A percentile compares a stretch with the other conserved stretches of the same genome.
Conservation (phyloP, 2,797 vertebrate species). For the Chrosomus eos region DNA sequence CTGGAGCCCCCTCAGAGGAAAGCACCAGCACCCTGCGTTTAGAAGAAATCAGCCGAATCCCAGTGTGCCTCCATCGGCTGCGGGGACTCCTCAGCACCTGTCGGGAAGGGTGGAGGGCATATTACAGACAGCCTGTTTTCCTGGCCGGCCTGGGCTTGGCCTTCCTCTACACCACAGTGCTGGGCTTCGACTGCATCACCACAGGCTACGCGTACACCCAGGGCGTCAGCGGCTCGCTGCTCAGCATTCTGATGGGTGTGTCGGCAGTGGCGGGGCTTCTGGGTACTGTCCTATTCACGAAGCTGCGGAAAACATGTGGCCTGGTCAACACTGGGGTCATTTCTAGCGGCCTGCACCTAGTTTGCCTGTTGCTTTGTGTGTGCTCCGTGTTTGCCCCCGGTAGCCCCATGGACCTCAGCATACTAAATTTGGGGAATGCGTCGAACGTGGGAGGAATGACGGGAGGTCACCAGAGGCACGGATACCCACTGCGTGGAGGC, state of each 20-base stretch:
- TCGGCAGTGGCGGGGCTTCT: constrained; percentile 80
- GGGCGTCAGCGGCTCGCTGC: constrained; percentile 83
- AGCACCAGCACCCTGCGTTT: constrained; percentile 65
- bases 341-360: constrained; percentile 81
- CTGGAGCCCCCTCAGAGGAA: constrained; percentile 64
- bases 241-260: constrained; percentile 82
- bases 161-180: constrained; percentile 84
- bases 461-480: constrained; percentile 56
- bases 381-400: constrained; percentile 84
- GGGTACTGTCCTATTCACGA: constrained; percentile 83
- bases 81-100: constrained; percentile 74
- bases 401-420: constrained; percentile 81
- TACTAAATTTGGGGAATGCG: constrained; percentile 71
- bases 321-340: constrained; percentile 81
- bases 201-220: constrained; percentile 84
- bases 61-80: constrained; percentile 70
- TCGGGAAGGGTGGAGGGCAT: constrained; percentile 78
- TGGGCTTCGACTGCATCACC: constrained; percentile 85
- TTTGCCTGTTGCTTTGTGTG: constrained; percentile 81
- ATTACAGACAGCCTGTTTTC: constrained; percentile 81
- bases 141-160: constrained; percentile 83
- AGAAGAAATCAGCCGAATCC: constrained; percentile 66
- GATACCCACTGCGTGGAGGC: constrained; percentile 73
- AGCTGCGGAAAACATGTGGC: constrained; percentile 78
- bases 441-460: constrained; percentile 71